Conservation (phyloP, 2,113 vertebrate genomes). For the Pipra filicauda region DNA sequence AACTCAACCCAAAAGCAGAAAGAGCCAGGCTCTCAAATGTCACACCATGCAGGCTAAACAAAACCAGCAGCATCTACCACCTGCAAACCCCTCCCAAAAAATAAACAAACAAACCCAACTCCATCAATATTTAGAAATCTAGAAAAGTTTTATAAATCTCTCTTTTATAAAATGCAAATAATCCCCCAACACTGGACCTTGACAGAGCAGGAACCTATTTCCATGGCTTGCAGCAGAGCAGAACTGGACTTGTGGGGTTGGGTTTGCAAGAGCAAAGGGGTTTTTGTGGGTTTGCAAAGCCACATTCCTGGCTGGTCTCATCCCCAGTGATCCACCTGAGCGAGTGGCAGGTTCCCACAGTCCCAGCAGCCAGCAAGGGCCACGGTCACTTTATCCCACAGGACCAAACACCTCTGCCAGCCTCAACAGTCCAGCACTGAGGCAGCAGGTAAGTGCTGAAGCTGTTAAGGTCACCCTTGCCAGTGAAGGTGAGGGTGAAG, state of each 20-base stretch:
- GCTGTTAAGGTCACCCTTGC: background rate
- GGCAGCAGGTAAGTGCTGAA: background rate
- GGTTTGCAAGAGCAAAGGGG: background rate
- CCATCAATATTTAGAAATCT: background rate
- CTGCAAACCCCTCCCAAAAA: background rate
- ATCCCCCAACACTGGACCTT: background rate
- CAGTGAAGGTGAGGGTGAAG: background rate
- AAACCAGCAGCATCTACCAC: constrained; percentile 8
- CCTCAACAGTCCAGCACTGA: background rate
- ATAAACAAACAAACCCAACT: background rate
- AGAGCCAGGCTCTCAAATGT: constrained; percentile 24
- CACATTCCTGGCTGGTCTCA: background rate
- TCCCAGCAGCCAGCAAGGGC: background rate
- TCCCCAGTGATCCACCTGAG: background rate
- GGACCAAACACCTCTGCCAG: background rate
- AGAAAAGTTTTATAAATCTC: background rate
- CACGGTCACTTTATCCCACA: rapidly evolving
- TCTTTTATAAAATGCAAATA: background rate
- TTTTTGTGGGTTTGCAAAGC: background rate
- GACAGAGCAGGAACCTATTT: background rate
- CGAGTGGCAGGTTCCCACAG: background rate
- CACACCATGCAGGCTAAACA: constrained; percentile 4
- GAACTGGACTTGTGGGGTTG: background rate
- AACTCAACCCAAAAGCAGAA: background rate
- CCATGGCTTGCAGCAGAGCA: background rate